These are phyloP conservation scores for Oscheius sp. DNA, from an alignment of 2,888 invertebrate genomes.

Conservation along the genomic window DNA sequence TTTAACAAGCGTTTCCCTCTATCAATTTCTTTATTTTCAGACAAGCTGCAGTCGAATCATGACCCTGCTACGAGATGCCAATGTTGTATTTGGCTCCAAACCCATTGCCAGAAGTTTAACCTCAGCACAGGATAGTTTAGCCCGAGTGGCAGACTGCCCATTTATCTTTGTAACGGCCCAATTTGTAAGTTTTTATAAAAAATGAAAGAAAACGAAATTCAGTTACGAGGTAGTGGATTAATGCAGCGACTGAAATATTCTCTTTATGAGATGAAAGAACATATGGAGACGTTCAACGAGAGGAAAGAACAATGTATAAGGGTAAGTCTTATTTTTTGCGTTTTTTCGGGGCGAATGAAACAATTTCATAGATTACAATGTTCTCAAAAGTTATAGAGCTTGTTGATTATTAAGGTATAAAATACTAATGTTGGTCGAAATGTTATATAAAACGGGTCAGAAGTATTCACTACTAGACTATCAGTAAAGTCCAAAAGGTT, in stretches of 20 bases:
- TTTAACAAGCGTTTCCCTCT: too few relatives aligned
- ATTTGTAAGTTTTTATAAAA: constrained; percentile 49
- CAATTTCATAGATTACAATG: too few relatives aligned
- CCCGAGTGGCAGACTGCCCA: constrained; percentile 78
- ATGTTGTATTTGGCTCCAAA: constrained; percentile 77
- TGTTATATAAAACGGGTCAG: too few relatives aligned
- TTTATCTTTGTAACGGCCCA: constrained; percentile 85
- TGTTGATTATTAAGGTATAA: too few relatives aligned
- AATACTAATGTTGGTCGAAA: too few relatives aligned
- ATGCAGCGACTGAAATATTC: constrained; percentile 86
- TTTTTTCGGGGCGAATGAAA: too few relatives aligned
- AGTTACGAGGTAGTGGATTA: constrained; percentile 72
- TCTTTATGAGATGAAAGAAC: constrained; percentile 90
- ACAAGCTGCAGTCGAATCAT: constrained; percentile 84
- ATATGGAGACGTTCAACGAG: constrained; percentile 92
- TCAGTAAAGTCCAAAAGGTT: too few relatives aligned
- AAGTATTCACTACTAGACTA: too few relatives aligned
- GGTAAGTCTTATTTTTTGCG: constrained; percentile 22
- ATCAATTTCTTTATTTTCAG: too few relatives aligned
- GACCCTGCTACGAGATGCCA: constrained; percentile 81
- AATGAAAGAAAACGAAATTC: constrained; percentile 24
- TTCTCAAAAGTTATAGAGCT: too few relatives aligned
- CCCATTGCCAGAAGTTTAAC: constrained; percentile 70
- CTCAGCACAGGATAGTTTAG: constrained; percentile 76
- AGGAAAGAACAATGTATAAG: constrained; percentile 79